A percentile compares a stretch with the other conserved stretches of the same genome.
Conservation (phyloP, 2,113 vertebrate species). For the Takifugu flavidus region DNA sequence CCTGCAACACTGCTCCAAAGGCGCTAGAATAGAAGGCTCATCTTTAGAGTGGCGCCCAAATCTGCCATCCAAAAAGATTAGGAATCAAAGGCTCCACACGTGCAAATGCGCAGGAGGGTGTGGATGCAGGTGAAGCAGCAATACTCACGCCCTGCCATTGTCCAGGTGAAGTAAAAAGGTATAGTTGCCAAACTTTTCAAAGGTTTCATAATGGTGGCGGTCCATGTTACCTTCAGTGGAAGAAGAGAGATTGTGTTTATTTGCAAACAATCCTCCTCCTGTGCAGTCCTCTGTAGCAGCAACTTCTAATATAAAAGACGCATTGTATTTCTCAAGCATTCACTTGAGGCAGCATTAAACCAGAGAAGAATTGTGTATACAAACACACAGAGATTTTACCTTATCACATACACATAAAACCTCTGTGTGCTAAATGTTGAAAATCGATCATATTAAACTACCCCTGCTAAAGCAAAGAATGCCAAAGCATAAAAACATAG, state of each 20-base stretch:
- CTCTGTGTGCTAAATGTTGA: no score
- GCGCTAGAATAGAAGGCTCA: constrained; percentile 79
- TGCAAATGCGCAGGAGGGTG: not conserved
- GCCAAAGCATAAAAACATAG: no score
- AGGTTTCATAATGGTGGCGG: constrained; percentile 85
- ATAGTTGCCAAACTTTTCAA: constrained; percentile 84
- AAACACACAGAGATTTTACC: no score
- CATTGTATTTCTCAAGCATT: no score
- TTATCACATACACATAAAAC: no score
- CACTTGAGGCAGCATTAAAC: no score
- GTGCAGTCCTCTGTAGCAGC: no score
- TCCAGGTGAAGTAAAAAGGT: constrained; percentile 84
- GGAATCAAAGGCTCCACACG: not conserved
- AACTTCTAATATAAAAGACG: no score
- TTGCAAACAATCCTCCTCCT: no score
- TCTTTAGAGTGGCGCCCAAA: constrained; percentile 83
- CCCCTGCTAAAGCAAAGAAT: no score
- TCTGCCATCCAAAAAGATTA: constrained; percentile 48
- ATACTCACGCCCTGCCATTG: constrained; percentile 80
- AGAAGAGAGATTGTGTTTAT: not conserved
- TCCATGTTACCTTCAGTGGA: constrained; percentile 82
- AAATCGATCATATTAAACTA: no score
- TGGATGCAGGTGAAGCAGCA: not conserved
- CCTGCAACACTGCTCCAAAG: constrained; percentile 82
- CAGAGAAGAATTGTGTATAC: no score